Base-by-base conservation (phyloP, 2,797 vertebrate species). In the Hipposideros larvatus region DNA sequence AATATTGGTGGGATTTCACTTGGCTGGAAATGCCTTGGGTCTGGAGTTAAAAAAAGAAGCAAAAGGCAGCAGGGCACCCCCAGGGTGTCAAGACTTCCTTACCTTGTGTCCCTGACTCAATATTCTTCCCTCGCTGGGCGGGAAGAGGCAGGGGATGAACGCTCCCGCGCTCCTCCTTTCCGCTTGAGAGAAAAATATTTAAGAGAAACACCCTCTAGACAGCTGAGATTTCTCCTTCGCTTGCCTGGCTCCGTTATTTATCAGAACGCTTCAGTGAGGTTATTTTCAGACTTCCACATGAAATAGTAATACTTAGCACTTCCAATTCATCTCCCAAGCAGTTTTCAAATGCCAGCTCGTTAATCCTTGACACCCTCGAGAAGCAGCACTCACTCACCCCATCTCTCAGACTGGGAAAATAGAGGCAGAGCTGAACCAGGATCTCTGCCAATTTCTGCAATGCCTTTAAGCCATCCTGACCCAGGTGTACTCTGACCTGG, bases 261-360 rank as follows among this genome's bases (percentile, higher is more conserved):
- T 96, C 96, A 90, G 90, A 91, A 86, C 2, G 15, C 94, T 94
- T 87, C 15, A 5, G 85, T 1, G 7, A 91, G 79, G 96, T 51
- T 95, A 95, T 95, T 96, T 97, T 92, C 95, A 96, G 96, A 88
- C 85, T 94, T 95, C 74, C 83, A 77, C 61, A 63, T 65, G 86
- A 94, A 97, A 95, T 34, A 83, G 96, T 91, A 88, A 96, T 77
- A 95, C 88, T 74, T 7, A 92, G 92, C 79, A 84, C 87, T 97
- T 86, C n/a, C 79, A 77, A 92, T 94, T 89, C 55, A 51, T 82
- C 95, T 97, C 92, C 87, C 31, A 14, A 83, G 92, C 82, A 57
- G 65, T 65, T 79, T 79, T 86, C 74, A 79, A 92, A 94, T 43
- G 92, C 77, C 90, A 84, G 94, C 74, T 95, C 92, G 41, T 90